Conservation (phyloP, 2,113 vertebrate genomes). For the Cochlearius cochlearius region DNA sequence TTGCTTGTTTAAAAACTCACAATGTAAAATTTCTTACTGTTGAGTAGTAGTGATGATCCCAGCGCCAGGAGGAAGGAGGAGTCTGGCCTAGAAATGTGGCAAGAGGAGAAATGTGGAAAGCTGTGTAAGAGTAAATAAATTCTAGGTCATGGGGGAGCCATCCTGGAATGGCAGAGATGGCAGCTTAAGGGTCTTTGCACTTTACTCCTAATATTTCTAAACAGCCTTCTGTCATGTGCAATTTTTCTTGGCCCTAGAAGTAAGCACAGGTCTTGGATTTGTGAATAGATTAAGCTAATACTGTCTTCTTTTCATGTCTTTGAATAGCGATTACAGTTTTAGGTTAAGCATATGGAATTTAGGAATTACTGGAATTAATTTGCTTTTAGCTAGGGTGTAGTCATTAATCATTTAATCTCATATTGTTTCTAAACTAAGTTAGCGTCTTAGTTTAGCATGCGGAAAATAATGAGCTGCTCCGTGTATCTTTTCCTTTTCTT, state of each 20-base stretch:
- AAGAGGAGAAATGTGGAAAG: not conserved
- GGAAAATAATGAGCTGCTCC: not conserved
- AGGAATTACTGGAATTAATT: not conserved
- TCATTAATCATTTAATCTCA: not conserved
- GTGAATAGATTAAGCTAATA: not conserved
- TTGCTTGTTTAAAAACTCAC: not conserved
- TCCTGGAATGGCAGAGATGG: not conserved
- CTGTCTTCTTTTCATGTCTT: not conserved
- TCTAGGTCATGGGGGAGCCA: not conserved
- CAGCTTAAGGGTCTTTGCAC: not conserved
- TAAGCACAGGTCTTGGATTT: not conserved
- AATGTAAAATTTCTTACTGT: not conserved
- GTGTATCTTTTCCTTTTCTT: not conserved
- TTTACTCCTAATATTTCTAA: not conserved
- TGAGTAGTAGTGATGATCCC: not conserved
- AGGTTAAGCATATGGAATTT: not conserved
- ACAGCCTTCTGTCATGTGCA: not conserved
- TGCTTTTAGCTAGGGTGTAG: not conserved
- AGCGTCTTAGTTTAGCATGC: not conserved
- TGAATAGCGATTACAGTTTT: not conserved
- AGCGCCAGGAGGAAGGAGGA: not conserved
- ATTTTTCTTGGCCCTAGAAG: not conserved
- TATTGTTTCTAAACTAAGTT: not conserved
- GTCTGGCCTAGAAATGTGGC: not conserved
- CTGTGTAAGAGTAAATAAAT: not conserved